Percentiles rank a stretch among this genome's conserved stretches.
phyloP scores from a whole-genome alignment of 1,140 invertebrate species.

The Schlechtendalia chinensis region DNA sequence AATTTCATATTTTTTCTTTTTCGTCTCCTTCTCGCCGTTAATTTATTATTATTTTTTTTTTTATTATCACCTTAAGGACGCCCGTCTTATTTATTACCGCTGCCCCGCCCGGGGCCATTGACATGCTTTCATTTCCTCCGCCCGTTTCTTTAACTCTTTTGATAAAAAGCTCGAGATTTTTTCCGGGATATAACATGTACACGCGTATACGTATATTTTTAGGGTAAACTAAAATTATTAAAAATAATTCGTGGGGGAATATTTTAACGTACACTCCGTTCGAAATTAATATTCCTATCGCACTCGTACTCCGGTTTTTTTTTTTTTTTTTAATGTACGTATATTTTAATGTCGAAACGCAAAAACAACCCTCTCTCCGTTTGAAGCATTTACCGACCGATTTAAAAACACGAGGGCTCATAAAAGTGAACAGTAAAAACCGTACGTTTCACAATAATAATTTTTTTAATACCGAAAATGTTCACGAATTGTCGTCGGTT shows the following conservation, averaged over 20 bases:
- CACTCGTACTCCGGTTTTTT: neutral
- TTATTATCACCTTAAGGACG: slow-evolving; percentile 48
- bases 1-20: slow-evolving; percentile 45
- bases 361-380: slow-evolving; percentile 42
- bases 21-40: slow-evolving; percentile 20
- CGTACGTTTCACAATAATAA: slow-evolving; percentile 16
- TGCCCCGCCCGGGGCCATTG: neutral
- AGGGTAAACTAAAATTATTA: slow-evolving; percentile 40
- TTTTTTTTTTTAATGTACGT: neutral
- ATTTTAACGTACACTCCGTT: slow-evolving; percentile 31
- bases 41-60: slow-evolving; percentile 50
- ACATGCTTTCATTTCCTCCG: slow-evolving; percentile 33
- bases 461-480: neutral
- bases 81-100: slow-evolving; percentile 43
- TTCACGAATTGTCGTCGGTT: neutral
- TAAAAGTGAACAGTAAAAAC: slow-evolving; percentile 5
- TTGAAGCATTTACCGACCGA: slow-evolving; percentile 29
- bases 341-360: slow-evolving; percentile 20
- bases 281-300: slow-evolving; percentile 47
- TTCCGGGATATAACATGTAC: slow-evolving; percentile 11
- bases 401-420: slow-evolving; percentile 32
- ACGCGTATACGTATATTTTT: neutral
- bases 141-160: slow-evolving; percentile 48
- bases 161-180: slow-evolving; percentile 45
- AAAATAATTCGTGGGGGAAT: slow-evolving; percentile 47